Conservation (phyloP, 2,888 invertebrate species). For the Enchytraeus crypticus region DNA sequence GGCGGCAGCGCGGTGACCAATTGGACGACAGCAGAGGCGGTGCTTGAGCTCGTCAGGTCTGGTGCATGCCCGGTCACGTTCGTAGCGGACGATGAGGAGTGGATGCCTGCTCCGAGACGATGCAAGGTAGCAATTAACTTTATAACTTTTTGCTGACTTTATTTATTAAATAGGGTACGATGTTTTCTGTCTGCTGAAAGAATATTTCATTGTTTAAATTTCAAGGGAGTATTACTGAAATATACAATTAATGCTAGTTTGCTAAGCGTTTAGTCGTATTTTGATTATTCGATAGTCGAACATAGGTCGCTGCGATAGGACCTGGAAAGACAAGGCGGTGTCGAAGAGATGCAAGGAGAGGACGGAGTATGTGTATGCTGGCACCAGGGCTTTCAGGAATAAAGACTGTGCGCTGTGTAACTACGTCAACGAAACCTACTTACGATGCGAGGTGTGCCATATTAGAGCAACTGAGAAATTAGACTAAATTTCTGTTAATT, state of each 20-base stretch:
- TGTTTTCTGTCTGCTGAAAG: too few relatives aligned
- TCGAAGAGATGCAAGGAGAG: not conserved
- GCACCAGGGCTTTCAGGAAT: slow-evolving; percentile 3
- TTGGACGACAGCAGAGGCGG: not conserved
- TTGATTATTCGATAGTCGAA: too few relatives aligned
- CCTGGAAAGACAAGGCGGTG: not conserved
- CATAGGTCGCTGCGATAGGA: not conserved
- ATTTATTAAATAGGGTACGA: too few relatives aligned
- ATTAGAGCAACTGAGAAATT: not conserved
- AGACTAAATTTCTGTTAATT: too few relatives aligned
- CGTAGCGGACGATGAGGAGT: not conserved
- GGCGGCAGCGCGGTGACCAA: not conserved
- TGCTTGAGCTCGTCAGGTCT: not conserved
- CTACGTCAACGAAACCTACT: slow-evolving; percentile 4
- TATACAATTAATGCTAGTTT: too few relatives aligned
- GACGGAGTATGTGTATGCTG: not conserved
- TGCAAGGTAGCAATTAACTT: too few relatives aligned
- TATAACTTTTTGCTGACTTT: too few relatives aligned
- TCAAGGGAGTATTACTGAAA: too few relatives aligned
- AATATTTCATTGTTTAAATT: too few relatives aligned
- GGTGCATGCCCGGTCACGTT: not conserved
- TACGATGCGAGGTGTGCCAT: not conserved
- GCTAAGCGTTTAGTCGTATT: too few relatives aligned
- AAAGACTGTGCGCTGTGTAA: not conserved
- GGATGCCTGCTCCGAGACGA: not conserved